Evolutionary conservation across 2,113 vertebrate species (phyloP).

Genomic region (Phrynosoma blainvillii): DNA sequence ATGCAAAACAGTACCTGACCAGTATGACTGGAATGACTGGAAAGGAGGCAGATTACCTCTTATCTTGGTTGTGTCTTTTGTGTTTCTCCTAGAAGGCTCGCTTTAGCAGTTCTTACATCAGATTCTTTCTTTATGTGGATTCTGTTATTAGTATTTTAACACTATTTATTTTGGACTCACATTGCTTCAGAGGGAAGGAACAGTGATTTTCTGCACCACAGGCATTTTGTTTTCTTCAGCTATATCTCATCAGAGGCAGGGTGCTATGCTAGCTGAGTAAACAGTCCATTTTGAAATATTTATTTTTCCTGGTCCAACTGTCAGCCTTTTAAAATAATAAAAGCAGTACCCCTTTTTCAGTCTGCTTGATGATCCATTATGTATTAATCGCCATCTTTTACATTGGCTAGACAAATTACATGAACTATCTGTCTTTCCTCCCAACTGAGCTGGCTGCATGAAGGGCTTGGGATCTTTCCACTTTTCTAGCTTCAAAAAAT

Average conservation of each 20-base stretch:
- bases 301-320: not conserved
- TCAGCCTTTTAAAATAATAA: not conserved
- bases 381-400: not conserved
- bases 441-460: not conserved
- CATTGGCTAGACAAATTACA: not conserved
- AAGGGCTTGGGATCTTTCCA: not conserved
- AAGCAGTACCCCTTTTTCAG: not conserved
- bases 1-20: not conserved
- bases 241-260: not conserved
- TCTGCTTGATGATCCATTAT: not conserved
- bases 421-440: not conserved
- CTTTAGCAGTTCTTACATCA: not conserved
- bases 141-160: not conserved
- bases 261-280: not conserved
- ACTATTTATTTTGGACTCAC: not conserved
- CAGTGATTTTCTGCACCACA: not conserved
- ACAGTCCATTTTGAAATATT: not conserved
- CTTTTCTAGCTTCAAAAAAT: not conserved
- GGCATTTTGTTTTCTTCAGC: not conserved
- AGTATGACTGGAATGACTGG: not conserved
- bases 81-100: not conserved
- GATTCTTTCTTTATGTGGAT: not conserved
- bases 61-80: not conserved
- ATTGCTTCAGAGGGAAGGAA: too few species aligned
- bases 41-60: not conserved